phyloP scores from a whole-genome alignment of 2,113 vertebrate genomes.

The Gallinago media region DNA sequence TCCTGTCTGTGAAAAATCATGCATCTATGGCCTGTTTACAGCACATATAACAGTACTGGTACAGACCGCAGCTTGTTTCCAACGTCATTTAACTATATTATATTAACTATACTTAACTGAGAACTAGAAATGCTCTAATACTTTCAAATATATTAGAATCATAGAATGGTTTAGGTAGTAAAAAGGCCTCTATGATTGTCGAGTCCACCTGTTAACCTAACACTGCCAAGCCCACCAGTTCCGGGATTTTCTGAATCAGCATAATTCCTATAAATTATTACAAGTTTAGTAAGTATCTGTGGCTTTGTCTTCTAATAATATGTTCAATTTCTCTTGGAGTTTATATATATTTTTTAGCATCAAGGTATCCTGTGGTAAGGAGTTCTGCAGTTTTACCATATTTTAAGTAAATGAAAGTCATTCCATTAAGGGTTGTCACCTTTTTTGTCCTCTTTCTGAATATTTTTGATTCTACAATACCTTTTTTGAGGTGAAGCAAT shows the following conservation, averaged over 20 bases:
- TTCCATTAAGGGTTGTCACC: background rate
- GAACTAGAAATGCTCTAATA: background rate
- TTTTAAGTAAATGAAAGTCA: background rate
- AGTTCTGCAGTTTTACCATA: background rate
- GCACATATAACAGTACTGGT: background rate
- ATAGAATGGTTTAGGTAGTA: background rate
- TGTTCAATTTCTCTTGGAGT: background rate
- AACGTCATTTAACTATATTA: background rate
- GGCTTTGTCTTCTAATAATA: background rate
- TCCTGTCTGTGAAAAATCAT: background rate
- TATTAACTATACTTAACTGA: too few relatives aligned
- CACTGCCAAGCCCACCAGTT: background rate
- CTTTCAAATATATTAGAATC: background rate
- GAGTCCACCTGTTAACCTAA: background rate
- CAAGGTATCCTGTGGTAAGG: background rate
- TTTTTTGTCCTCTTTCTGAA: background rate
- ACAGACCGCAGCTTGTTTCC: background rate
- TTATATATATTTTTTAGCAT: accelerated
- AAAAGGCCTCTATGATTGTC: background rate
- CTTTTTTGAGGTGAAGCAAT: background rate
- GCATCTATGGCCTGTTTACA: background rate
- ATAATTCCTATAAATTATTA: background rate
- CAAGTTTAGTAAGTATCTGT: background rate
- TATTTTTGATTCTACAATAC: background rate
- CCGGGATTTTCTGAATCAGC: background rate